phyloP scores from a whole-genome alignment of 2,113 vertebrate species.

The Anolis sagrei region DNA sequence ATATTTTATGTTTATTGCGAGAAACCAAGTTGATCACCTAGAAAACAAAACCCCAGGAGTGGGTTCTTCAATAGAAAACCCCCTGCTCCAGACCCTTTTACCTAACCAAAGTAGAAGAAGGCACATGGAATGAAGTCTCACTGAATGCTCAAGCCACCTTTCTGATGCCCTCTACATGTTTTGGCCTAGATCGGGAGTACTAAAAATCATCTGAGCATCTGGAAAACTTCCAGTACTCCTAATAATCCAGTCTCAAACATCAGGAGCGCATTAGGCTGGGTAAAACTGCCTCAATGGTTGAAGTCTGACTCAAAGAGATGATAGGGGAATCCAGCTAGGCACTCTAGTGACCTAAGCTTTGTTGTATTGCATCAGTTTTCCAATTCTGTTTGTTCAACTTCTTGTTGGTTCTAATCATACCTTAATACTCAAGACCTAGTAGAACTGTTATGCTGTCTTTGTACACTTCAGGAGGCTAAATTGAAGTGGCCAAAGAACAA shows the following conservation, averaged over 20 bases:
- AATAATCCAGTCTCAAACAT: not conserved
- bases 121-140: too few species aligned
- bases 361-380: not conserved
- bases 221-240: too few species aligned
- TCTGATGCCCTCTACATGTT: too few species aligned
- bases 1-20: not conserved
- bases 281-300: not conserved
- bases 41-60: not conserved
- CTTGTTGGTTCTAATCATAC: not conserved
- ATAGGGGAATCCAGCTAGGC: not conserved
- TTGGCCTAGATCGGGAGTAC: too few species aligned
- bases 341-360: not conserved
- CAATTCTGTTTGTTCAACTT: not conserved
- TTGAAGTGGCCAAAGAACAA: not conserved
- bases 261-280: not conserved
- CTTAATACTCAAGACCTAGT: not conserved
- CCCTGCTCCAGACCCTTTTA: not conserved
- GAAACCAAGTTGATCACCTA: not conserved
- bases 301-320: not conserved
- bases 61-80: not conserved
- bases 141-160: not conserved
- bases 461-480: not conserved
- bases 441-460: not conserved
- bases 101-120: not conserved
- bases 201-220: too few species aligned